Percentiles rank a stretch among this genome's conserved stretches.
Conservation (phyloP, 2,113 vertebrate genomes). For the Antennarius striatus region DNA sequence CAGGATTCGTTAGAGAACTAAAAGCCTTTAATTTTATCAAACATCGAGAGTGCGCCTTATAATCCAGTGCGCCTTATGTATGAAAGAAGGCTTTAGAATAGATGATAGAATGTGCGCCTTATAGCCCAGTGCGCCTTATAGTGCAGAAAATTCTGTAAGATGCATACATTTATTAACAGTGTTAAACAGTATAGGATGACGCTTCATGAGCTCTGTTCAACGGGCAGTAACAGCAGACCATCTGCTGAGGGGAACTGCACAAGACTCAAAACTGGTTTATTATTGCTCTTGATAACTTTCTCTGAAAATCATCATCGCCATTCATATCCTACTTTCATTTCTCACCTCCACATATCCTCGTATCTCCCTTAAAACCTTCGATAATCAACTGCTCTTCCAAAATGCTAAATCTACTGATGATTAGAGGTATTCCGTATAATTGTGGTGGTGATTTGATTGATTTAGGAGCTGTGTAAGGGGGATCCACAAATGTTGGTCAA, state of each 20-base stretch:
- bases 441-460: constrained; percentile 47
- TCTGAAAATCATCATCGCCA: constrained; percentile 59
- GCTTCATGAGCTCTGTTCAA: not conserved
- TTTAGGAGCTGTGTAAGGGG: constrained; percentile 14
- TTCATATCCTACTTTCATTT: constrained; percentile 35
- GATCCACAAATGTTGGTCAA: constrained; percentile 38
- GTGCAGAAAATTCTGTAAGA: too few species aligned
- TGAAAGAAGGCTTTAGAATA: too few species aligned
- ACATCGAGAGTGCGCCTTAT: too few species aligned
- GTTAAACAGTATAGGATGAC: too few species aligned
- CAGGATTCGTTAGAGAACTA: too few species aligned
- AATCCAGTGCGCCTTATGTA: too few species aligned
- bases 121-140: too few species aligned
- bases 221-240: not conserved
- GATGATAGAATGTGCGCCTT: not conserved
- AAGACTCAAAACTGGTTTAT: constrained; percentile 68
- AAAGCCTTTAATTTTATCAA: too few species aligned
- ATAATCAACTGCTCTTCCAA: constrained; percentile 53
- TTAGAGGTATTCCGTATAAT: constrained; percentile 26
- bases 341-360: constrained; percentile 34
- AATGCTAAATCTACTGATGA: constrained; percentile 60
- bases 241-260: constrained; percentile 57
- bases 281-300: constrained; percentile 48
- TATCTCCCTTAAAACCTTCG: constrained; percentile 42
- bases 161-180: too few species aligned